Evolutionary conservation across 2,113 vertebrate genomes (phyloP).

Genomic region (Peromyscus californicus): DNA sequence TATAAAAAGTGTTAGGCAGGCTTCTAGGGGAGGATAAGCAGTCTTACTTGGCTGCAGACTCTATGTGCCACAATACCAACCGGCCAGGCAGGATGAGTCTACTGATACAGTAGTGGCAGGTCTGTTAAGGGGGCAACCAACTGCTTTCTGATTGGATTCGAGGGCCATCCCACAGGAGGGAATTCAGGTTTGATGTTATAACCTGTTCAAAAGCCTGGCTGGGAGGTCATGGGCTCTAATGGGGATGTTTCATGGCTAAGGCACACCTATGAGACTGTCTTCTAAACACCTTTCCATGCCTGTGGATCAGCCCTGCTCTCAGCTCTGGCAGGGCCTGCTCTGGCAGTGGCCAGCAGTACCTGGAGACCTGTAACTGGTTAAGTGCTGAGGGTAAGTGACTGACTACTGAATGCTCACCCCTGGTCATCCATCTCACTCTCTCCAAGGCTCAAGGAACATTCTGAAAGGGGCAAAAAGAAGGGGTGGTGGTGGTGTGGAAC

Average conservation of each 20-base stretch:
- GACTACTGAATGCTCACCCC: accelerated
- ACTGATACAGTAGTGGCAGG: too few relatives aligned
- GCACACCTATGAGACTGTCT: neutral
- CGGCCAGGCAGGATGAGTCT: neutral
- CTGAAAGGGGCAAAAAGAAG: neutral
- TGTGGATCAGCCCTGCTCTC: neutral
- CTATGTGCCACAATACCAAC: neutral
- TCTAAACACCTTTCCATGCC: neutral
- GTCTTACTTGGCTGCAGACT: neutral
- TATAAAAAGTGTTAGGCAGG: neutral
- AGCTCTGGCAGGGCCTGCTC: too few relatives aligned
- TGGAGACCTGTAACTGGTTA: too few relatives aligned
- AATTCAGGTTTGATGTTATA: neutral
- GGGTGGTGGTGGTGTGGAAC: neutral
- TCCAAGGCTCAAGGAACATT: neutral
- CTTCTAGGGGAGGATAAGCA: too few relatives aligned
- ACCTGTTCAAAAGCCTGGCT: neutral
- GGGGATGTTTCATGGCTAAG: neutral
- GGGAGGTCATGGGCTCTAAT: neutral
- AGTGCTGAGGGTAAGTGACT: neutral
- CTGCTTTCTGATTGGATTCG: neutral
- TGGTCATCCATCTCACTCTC: too few relatives aligned
- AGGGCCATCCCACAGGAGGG: neutral
- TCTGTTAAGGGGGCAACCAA: neutral
- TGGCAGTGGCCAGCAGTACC: neutral